Evolutionary conservation across 2,888 invertebrate species (phyloP).

Genomic region (Anthophora plumipes): DNA sequence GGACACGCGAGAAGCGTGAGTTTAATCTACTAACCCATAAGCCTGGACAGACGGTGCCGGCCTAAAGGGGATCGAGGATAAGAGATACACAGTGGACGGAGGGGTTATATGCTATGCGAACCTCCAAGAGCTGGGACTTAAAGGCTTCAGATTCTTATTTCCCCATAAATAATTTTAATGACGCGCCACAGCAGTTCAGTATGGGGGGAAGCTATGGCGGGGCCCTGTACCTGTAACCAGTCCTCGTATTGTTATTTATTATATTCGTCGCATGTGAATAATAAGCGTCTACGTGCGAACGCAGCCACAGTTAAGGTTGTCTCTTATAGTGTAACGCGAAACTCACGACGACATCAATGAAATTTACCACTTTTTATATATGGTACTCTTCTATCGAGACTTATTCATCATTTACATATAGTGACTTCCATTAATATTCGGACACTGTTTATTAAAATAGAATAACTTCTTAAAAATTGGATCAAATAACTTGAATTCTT

Average conservation of each 20-base stretch:
- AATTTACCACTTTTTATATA: not conserved
- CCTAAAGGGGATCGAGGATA: slow-evolving; percentile 65
- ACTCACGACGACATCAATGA: slow-evolving; percentile 2
- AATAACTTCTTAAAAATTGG: too few relatives aligned
- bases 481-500: too few relatives aligned
- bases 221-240: slow-evolving; percentile 77
- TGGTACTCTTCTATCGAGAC: too few relatives aligned
- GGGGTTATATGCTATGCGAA: slow-evolving; percentile 58
- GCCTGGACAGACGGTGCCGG: slow-evolving; percentile 54
- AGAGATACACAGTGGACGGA: slow-evolving; percentile 51
- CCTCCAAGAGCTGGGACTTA: slow-evolving; percentile 68
- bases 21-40: slow-evolving; percentile 74
- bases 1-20: slow-evolving; percentile 55
- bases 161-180: slow-evolving; percentile 83
- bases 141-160: slow-evolving; percentile 81
- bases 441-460: too few relatives aligned
- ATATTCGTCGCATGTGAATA: slow-evolving; percentile 65
- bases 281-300: slow-evolving; percentile 31
- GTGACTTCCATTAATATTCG: too few relatives aligned
- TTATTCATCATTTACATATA: too few relatives aligned
- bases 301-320: not conserved
- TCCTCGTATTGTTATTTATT: slow-evolving; percentile 80
- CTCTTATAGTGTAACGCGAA: slow-evolving; percentile 31
- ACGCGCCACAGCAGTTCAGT: slow-evolving; percentile 79
- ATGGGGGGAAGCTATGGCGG: slow-evolving; percentile 73